Percentiles rank a stretch among this genome's conserved stretches.
These are phyloP conservation scores for Eidolon dupreanum DNA, from an alignment of 2,797 vertebrate genomes.

Conservation along the genomic window DNA sequence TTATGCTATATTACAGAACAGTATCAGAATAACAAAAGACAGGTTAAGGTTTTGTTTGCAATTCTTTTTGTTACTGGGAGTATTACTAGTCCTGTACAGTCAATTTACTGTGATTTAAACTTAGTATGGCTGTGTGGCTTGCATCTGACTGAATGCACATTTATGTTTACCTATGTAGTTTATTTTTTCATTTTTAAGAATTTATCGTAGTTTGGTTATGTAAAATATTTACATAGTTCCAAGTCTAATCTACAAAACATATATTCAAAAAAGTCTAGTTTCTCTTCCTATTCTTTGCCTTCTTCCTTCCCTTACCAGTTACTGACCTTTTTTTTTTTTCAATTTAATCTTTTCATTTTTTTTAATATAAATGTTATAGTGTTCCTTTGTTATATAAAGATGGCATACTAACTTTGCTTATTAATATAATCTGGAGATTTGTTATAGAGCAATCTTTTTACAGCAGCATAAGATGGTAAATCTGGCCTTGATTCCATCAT, in stretches of 20 bases:
- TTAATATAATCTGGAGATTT: not conserved
- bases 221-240: not conserved
- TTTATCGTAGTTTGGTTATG: not conserved
- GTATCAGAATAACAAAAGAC: not conserved
- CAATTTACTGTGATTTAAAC: not conserved
- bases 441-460: not conserved
- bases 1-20: not conserved
- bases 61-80: not conserved
- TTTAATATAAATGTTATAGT: not conserved
- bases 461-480: not conserved
- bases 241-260: not conserved
- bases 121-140: not conserved
- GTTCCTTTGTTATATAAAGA: not conserved
- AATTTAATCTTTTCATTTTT: not conserved
- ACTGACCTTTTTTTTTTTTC: not conserved
- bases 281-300: not conserved
- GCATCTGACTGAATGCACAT: not conserved
- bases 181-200: not conserved
- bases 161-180: not conserved
- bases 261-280: not conserved
- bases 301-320: not conserved
- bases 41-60: not conserved
- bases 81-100: not conserved
- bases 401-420: not conserved
- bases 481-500: not conserved